phyloP scores from a whole-genome alignment of 2,113 vertebrate genomes.

The Sinosuthora webbiana region DNA sequence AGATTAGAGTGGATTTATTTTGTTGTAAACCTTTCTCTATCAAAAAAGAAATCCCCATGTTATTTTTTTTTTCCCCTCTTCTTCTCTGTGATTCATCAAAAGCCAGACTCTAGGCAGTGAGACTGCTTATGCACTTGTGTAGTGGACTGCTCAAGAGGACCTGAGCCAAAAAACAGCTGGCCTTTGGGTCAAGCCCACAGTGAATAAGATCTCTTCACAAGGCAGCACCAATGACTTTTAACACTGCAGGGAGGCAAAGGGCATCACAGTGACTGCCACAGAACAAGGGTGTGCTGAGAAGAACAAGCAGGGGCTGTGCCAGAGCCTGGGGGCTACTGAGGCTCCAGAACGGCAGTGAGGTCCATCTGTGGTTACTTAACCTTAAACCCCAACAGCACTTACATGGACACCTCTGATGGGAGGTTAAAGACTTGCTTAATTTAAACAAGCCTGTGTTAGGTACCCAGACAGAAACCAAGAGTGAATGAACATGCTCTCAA shows the following conservation, averaged over 20 bases:
- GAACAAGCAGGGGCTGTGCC: not conserved
- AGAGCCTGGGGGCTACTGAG: not conserved
- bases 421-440: conserved; percentile 24
- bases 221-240: not conserved
- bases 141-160: not conserved
- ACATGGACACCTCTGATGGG: not conserved
- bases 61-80: not conserved
- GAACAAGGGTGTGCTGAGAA: not conserved
- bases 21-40: conserved; percentile 46
- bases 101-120: not conserved
- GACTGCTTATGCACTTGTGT: not conserved
- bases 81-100: not conserved
- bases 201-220: not conserved
- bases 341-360: not conserved
- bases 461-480: not conserved
- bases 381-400: conserved; percentile 3
- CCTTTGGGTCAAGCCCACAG: conserved; percentile 11
- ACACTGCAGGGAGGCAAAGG: conserved; percentile 1
- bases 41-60: not conserved
- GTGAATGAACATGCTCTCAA: not conserved
- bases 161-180: not conserved
- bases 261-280: not conserved
- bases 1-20: conserved; percentile 64
- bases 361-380: not conserved
- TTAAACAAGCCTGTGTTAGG: not conserved